Evolutionary conservation across 1,140 invertebrate genomes (phyloP).

Genomic region (Lineus longissimus): DNA sequence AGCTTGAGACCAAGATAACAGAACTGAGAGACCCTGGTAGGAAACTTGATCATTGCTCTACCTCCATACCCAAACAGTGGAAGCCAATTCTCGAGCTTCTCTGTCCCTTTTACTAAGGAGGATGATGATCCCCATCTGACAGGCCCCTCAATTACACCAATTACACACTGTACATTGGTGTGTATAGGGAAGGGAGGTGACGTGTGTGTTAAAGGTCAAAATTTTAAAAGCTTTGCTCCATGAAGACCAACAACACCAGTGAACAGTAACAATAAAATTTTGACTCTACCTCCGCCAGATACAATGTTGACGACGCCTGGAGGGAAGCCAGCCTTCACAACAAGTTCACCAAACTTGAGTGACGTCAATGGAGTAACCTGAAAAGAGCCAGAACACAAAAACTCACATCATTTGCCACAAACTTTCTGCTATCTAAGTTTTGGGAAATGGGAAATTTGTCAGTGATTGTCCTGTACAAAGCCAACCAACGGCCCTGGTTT

Average conservation of each 20-base stretch:
- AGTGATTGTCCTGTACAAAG: no score
- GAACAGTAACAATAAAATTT: no score
- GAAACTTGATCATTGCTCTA: constrained; percentile 5
- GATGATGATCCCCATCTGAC: no score
- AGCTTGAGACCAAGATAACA: no score
- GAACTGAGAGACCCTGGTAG: no score
- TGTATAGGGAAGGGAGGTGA: background rate
- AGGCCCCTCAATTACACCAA: no score
- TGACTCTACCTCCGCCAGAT: constrained; percentile 67
- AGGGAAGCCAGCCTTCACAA: constrained; percentile 81
- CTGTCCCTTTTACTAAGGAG: constrained; percentile 19
- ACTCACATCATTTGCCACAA: background rate
- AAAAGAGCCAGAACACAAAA: constrained; percentile 4
- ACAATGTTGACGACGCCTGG: constrained; percentile 92
- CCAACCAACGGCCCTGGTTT: no score
- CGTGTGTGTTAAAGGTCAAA: background rate
- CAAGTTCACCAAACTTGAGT: constrained; percentile 87
- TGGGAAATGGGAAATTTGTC: no score
- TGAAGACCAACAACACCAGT: no score
- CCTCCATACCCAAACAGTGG: constrained; percentile 15
- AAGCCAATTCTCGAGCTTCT: background rate
- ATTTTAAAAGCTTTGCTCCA: background rate
- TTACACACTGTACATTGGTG: no score
- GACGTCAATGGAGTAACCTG: constrained; percentile 75
- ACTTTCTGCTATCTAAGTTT: no score